A percentile compares a stretch with the other conserved stretches of the same genome.
Evolutionary conservation across 1,140 invertebrate genomes (phyloP).

Genomic region (Batillaria attramentaria): DNA sequence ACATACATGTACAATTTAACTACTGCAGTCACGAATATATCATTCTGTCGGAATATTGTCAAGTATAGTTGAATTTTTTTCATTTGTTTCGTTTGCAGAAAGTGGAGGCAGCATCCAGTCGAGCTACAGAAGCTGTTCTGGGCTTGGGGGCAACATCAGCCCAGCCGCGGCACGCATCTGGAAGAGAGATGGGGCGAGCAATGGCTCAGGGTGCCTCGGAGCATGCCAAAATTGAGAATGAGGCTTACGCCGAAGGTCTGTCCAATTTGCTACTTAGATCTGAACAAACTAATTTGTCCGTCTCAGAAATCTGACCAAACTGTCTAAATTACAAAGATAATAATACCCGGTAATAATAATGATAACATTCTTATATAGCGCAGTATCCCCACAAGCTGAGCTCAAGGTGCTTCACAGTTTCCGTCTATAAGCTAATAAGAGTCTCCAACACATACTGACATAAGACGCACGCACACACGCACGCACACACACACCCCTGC

Average conservation of each 20-base stretch:
- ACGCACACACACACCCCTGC: too few species aligned
- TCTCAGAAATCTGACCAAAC: neutral
- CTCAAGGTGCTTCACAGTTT: too few species aligned
- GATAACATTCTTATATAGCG: too few species aligned
- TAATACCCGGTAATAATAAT: neutral
- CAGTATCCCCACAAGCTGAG: too few species aligned
- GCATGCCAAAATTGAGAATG: conserved; percentile 42
- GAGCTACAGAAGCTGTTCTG: conserved; percentile 37
- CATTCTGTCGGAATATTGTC: neutral
- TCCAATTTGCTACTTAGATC: neutral
- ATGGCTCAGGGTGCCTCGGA: conserved; percentile 13
- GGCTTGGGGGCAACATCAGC: conserved; percentile 36
- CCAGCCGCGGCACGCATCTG: neutral
- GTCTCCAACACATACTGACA: too few species aligned
- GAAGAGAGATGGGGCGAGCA: conserved; percentile 24
- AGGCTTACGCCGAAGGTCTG: conserved; percentile 52
- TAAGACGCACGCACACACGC: too few species aligned
- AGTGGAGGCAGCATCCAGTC: conserved; percentile 51
- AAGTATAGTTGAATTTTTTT: neutral
- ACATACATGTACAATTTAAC: neutral
- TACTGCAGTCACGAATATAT: neutral
- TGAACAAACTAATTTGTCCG: neutral
- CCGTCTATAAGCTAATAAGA: too few species aligned
- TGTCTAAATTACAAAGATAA: neutral
- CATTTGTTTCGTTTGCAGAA: conserved; percentile 34